phyloP scores from a whole-genome alignment of 2,797 vertebrate genomes.

The Trachops cirrhosus region DNA sequence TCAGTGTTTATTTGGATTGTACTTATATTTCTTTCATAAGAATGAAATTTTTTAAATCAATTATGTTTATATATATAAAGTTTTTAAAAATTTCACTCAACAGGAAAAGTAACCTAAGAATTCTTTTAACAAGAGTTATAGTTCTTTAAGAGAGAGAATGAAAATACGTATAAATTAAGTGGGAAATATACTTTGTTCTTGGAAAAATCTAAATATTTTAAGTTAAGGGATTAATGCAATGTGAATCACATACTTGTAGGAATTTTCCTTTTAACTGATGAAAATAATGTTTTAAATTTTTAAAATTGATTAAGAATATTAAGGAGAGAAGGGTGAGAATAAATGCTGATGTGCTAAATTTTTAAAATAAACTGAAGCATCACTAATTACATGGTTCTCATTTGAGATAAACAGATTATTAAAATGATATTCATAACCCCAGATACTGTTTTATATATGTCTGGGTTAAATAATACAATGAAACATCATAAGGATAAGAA shows the following conservation, averaged over 20 bases:
- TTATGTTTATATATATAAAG: neutral
- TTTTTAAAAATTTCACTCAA: neutral
- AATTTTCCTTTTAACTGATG: neutral
- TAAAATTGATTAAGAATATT: slow-evolving; percentile 1
- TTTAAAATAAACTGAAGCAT: neutral
- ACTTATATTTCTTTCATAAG: neutral
- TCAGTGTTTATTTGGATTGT: neutral
- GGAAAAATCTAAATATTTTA: neutral
- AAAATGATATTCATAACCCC: neutral
- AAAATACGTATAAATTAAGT: neutral
- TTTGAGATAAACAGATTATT: neutral
- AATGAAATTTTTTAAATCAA: neutral
- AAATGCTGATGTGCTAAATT: neutral
- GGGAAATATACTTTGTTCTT: neutral
- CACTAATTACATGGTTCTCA: neutral
- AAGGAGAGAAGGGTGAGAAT: neutral
- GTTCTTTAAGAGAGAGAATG: slow-evolving; percentile 37
- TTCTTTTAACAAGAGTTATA: neutral
- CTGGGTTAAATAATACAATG: neutral
- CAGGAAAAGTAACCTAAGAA: slow-evolving; percentile 10
- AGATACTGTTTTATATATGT: neutral
- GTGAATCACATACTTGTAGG: neutral
- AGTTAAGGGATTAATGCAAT: neutral
- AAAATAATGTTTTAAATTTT: slow-evolving; percentile 14
- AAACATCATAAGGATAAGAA: neutral